Evolutionary conservation across 1,140 invertebrate species (phyloP).

Genomic region (Eciton burchellii): DNA sequence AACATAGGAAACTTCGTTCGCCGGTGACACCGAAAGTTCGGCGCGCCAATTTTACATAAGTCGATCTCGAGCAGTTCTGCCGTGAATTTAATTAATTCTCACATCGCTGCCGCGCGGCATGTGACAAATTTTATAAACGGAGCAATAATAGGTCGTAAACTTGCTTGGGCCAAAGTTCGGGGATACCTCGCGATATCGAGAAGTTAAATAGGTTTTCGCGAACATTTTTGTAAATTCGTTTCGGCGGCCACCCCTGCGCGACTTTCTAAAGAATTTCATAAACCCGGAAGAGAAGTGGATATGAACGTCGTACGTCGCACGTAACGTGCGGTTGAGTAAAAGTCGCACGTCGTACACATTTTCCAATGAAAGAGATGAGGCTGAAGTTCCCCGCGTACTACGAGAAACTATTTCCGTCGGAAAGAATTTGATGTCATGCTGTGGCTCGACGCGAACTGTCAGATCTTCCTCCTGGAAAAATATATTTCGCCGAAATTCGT

Average conservation of each 20-base stretch:
- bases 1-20: too few species aligned
- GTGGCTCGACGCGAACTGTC: constrained; percentile 37
- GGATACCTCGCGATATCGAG: constrained; percentile 14
- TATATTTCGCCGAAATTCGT: constrained; percentile 54
- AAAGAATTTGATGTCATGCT: constrained; percentile 59
- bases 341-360: constrained; percentile 60
- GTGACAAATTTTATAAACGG: too few species aligned
- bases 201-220: constrained; percentile 18
- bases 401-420: constrained; percentile 59
- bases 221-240: constrained; percentile 28
- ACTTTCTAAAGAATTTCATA: constrained; percentile 57
- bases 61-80: too few species aligned
- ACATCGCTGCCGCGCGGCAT: too few species aligned
- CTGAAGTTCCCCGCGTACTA: constrained; percentile 48
- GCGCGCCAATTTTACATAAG: too few species aligned
- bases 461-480: constrained; percentile 38
- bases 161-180: not conserved
- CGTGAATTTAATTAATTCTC: not conserved
- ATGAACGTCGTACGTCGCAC: constrained; percentile 36
- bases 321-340: constrained; percentile 57
- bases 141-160: not conserved
- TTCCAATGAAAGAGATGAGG: constrained; percentile 56
- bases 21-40: too few species aligned
- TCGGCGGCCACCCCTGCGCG: constrained; percentile 27
- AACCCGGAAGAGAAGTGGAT: constrained; percentile 32